Base-by-base conservation (phyloP, 2,888 invertebrate genomes). In the Herminia tarsipennalis region DNA sequence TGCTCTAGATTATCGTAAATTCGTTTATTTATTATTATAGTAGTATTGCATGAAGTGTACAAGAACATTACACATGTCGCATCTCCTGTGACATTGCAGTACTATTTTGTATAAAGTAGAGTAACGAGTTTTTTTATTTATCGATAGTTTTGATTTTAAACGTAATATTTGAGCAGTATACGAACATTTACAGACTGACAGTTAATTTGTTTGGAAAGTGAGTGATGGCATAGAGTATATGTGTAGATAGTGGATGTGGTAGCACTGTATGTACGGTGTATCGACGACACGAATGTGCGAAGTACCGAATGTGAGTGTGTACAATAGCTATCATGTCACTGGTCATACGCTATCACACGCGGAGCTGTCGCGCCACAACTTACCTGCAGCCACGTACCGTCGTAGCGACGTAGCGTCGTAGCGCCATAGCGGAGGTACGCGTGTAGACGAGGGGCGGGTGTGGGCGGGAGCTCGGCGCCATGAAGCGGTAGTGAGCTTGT, bases 211-310 rank as follows among this genome's bases (percentile, higher is more conserved):
- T 86, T 83, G 78, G 72, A 78, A 74, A 75, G 72, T 75, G 74
- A 74, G 36, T 71, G 66, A 76, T 78, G 73, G 82, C 80, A 73
- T 83, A 70, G 57, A 72, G 21, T 38, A 38, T 22, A 47, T 79
- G 78, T 81, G 86, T 88, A 87, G 86, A 66, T 86, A 85, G 83
- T 84, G 83, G 78, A 85, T 83, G 84, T 83, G 86, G 84, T 85
- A 85, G 87, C 84, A 82, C 83, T 77, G 63, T 62, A 61, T 69
- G 76, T 73, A 56, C 42, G 38, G 24, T 57, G 40, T 40, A 51
- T 40, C 42, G 54, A 56, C 40, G 57, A 43, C 45, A 42, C 35
- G 47, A 25, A 32, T 29, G 22, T 24, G 24, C 13, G 28, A 6
- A 14, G 38, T 42, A 42, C 33, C 33, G 48, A 44, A 45, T 38